Evolutionary conservation across 2,888 invertebrate species (phyloP).

Genomic region (Rambutsinella grinnellia): DNA sequence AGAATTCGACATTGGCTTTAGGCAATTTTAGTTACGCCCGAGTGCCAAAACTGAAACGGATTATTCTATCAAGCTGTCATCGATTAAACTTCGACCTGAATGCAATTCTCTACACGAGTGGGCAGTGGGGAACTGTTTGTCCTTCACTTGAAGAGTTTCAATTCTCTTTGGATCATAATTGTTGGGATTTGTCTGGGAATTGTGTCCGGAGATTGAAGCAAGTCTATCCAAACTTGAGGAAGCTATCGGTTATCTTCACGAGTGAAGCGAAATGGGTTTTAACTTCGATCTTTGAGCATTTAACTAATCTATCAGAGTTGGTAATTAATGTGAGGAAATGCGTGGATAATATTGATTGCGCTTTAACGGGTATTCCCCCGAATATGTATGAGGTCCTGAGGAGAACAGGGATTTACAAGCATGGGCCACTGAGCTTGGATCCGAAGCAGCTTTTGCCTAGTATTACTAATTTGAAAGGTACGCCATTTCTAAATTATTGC

Average conservation of each 20-base stretch:
- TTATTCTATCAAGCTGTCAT: conserved; percentile 39
- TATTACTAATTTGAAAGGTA: conserved; percentile 35
- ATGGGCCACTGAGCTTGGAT: conserved; percentile 18
- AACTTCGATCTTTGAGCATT: conserved; percentile 41
- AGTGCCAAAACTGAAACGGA: conserved; percentile 26
- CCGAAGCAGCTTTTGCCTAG: conserved; percentile 29
- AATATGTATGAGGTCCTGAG: conserved; percentile 30
- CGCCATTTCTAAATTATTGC: too few relatives aligned
- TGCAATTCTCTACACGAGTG: conserved; percentile 21
- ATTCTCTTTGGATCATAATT: conserved; percentile 35
- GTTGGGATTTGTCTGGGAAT: conserved; percentile 30
- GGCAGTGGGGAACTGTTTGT: conserved; percentile 21
- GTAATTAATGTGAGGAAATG: conserved; percentile 44
- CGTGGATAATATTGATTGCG: conserved; percentile 40
- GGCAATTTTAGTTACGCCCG: conserved; percentile 29
- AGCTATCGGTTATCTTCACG: conserved; percentile 40
- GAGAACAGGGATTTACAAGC: conserved; percentile 20
- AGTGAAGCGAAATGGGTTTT: conserved; percentile 28
- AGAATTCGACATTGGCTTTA: conserved; percentile 17
- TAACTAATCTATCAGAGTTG: conserved; percentile 18
- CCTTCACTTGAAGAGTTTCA: conserved; percentile 35
- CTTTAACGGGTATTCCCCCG: conserved; percentile 32
- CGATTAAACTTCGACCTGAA: conserved; percentile 39
- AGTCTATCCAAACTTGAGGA: conserved; percentile 46
- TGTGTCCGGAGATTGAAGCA: conserved; percentile 34